Evolutionary conservation across 2,797 vertebrate genomes (phyloP).

Genomic region (Schizothorax lantsangensis): DNA sequence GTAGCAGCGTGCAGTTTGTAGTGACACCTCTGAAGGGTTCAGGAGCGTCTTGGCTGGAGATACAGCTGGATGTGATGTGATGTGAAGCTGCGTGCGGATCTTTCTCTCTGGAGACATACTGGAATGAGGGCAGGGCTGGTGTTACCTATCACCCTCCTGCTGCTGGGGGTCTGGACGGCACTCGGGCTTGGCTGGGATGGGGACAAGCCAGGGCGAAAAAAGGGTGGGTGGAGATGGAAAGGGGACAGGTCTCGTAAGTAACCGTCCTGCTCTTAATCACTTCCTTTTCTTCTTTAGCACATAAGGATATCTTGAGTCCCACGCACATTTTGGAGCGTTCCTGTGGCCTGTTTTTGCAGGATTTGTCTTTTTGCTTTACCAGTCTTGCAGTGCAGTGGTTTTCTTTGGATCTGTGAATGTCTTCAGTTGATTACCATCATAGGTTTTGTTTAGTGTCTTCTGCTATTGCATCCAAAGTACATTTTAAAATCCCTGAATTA

Average conservation of each 20-base stretch:
- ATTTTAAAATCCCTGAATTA: background rate
- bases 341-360: background rate
- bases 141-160: conserved; percentile 82
- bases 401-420: background rate
- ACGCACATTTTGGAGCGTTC: background rate
- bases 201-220: conserved; percentile 79
- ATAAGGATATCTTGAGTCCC: background rate
- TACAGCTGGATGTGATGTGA: conserved; percentile 51
- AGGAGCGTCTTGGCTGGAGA: conserved; percentile 47
- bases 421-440: background rate
- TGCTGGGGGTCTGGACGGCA: conserved; percentile 75
- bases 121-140: conserved; percentile 80
- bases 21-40: conserved; percentile 56
- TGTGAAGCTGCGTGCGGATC: conserved; percentile 51
- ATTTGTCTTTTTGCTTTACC: background rate
- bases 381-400: background rate
- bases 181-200: conserved; percentile 56
- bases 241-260: conserved; percentile 96
- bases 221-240: conserved; percentile 92
- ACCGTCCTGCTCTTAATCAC: conserved; percentile 66
- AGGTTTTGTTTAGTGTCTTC: background rate
- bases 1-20: conserved; percentile 58
- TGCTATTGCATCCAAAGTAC: background rate
- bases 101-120: conserved; percentile 67
- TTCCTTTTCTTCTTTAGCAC: background rate